Evolutionary conservation across 2,113 vertebrate species (phyloP), one percentile per base, ranked within the genome.

Genomic region (Lates calcarifer): DNA sequence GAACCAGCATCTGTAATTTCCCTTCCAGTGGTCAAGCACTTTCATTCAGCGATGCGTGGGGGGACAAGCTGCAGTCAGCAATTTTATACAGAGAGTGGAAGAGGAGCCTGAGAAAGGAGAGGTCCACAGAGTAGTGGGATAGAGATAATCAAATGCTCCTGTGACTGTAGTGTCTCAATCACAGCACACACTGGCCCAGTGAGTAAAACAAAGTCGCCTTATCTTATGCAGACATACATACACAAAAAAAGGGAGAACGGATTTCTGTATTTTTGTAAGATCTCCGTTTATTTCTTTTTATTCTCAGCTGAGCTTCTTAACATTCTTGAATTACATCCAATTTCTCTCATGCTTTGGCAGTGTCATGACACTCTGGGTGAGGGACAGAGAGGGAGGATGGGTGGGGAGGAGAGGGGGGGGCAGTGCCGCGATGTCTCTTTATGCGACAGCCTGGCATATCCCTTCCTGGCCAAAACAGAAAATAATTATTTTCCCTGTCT

Each of bases 1-100:
- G 51, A 88, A 69, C 70, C 75, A 62, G 74, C 68, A 77, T 91
- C 90, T 92, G 91, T 93, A 90, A 93, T 93, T 91, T 93, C 87
- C 88, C 75, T 91, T 93, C 77, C 87, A 88, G 87, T 83, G 89
- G 90, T 92, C 91, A 86, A 90, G 81, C 82, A 74, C 83, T 90
- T 81, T 88, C 77, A 88, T 90, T 89, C 72, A 81, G 78, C 73
- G 79, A 85, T 55, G 45, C 58, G 45, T 53, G 43, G 51, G 31
- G 62, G 58, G 61, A 11, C 43, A 13, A 47, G 66, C 87, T 62
- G 85, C 77, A 81, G 87, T 94, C 89, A 88, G 90, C 89, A 81
- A 37, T 93, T 92, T 88, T 82, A 81, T 17, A 84, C 28, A 74
- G 66, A 66, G 77, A 65, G 58, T 82, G 43, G 62, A 70, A 81